Base-by-base conservation (phyloP, 2,888 invertebrate species). In the Catocala sponsa region DNA sequence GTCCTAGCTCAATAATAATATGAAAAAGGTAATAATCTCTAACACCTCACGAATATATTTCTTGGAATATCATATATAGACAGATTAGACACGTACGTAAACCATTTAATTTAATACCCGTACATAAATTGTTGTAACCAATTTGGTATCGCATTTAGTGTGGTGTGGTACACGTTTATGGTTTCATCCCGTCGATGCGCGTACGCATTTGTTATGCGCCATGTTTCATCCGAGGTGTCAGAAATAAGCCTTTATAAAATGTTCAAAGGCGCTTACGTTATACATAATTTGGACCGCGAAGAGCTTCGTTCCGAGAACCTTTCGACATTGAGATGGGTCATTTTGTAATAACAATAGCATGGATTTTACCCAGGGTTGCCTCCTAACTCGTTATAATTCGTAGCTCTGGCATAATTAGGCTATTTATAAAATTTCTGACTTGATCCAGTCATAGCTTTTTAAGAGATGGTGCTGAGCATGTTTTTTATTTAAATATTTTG, bases 291-390 rank as follows among this genome's bases (percentile, higher is more conserved):
- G 65, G 77, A 77, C 72, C 70, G 78, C 78, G 72, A 82, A 82
- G 80, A 79, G 70, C 72, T 74, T 61, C 74, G 72, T 92, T 92
- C 91, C 79, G 80, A 85, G 92, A 92, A 90, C 73, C 82, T 77
- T 82, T 84, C 90, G 94, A 92, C 94, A 91, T 94, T 94, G 92
- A 94, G 92, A 93, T 91, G 93, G 94, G 94, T 93, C 91, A 87
- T 92, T 92, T 91, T 91, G 85, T 92, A 90, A 89, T 91, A 92
- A 92, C 89, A 91, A 92, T 89, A 87, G 86, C 81, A 54, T 74
- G 76, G 72, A 57, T 46, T 57, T 49, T 46, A 9, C 42, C 11
- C 78, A 92, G 91, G 92, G 92, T 61, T 91, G 88, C 15, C 80
- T 60, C 72, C 43, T 60, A 44, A 50, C 54, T 55, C 56, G n/a